Evolutionary conservation across 2,797 vertebrate genomes (phyloP), one percentile per base, ranked within the genome.

Genomic region (Pantherophis vulpinus): DNA sequence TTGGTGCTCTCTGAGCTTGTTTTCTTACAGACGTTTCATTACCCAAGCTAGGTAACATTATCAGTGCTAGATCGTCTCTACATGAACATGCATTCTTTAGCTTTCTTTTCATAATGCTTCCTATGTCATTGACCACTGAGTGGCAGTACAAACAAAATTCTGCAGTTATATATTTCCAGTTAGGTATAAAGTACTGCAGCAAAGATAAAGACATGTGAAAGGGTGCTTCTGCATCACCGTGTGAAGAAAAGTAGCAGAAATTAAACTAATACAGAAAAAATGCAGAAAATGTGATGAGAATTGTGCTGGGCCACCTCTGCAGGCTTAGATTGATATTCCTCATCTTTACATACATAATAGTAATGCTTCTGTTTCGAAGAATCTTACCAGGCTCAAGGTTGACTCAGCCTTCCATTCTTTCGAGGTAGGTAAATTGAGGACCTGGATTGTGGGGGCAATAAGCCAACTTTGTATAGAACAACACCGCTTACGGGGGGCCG

Each of bases 71-170:
- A 74, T 18, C 6, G 1, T 32, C 55, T 91, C 60, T 0, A 7
- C 63, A 70, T 90, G 59, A 11, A 32, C 0, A 20, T 10, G n/a
- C 56, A 32, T 89, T 25, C 25, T 74, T 18, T 55, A 55, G 11
- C 14, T 89, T 60, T 86, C 11, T 56, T 89, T 94, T 93, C 59
- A 1, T 32, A 51, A 88, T 91, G 58, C 90, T 86, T 7, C 87
- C 91, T 94, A 27, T 54, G 89, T 92, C 6, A 13, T 93, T 47
- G 93, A 92, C 96, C 96, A 95, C 56, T 0, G 87, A 95, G 96
- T 94, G 96, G 96, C 95, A 97, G 95, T 93, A 96, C 56, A 88
- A 94, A 96, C 93, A 94, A 90, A 90, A 89, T 55, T 86, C 11
- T 92, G 4, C 59, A 86, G 23, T 93, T 87, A 92, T 93, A 93